phyloP scores from a whole-genome alignment of 2,888 invertebrate species.

The Mesorhabditis belari region DNA sequence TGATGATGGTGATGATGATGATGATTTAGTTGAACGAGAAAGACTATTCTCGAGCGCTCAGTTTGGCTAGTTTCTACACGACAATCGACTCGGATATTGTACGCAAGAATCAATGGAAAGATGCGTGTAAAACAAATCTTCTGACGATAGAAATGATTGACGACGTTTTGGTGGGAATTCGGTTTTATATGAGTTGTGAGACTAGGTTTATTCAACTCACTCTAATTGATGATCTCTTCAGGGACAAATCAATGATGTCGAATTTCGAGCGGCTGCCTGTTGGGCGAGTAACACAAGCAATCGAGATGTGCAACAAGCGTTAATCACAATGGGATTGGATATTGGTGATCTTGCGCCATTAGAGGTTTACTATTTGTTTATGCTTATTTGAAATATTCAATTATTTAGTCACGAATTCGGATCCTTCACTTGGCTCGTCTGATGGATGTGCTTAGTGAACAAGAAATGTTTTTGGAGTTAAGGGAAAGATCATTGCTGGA shows the following conservation, averaged over 20 bases:
- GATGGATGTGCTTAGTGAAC: constrained; percentile 14
- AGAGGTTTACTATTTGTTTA: background rate
- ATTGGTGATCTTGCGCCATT: background rate
- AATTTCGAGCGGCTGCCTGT: constrained; percentile 28
- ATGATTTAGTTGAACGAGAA: constrained; percentile 19
- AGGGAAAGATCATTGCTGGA: constrained; percentile 15
- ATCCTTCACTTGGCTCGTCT: constrained; percentile 18
- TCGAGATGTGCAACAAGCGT: constrained; percentile 12
- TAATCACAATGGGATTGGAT: constrained; percentile 1
- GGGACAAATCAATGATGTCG: constrained; percentile 14
- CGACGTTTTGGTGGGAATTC: constrained; percentile 16
- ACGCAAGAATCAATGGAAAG: constrained; percentile 31
- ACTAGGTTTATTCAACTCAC: no score
- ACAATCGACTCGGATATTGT: constrained; percentile 23
- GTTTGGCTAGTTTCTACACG: constrained; percentile 16
- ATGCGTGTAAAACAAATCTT: constrained; percentile 15
- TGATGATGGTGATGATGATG: background rate
- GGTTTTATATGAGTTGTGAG: background rate
- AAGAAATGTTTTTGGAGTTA: constrained; percentile 19
- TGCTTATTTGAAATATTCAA: background rate
- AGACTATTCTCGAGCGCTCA: constrained; percentile 20
- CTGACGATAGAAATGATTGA: constrained; percentile 19
- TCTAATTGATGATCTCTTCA: constrained; percentile 1
- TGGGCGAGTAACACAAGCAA: constrained; percentile 8
- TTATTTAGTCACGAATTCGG: constrained; percentile 9